Evolutionary conservation across 2,888 invertebrate species (phyloP), one percentile per base, ranked within the genome.

Genomic region (Noctua janthe): DNA sequence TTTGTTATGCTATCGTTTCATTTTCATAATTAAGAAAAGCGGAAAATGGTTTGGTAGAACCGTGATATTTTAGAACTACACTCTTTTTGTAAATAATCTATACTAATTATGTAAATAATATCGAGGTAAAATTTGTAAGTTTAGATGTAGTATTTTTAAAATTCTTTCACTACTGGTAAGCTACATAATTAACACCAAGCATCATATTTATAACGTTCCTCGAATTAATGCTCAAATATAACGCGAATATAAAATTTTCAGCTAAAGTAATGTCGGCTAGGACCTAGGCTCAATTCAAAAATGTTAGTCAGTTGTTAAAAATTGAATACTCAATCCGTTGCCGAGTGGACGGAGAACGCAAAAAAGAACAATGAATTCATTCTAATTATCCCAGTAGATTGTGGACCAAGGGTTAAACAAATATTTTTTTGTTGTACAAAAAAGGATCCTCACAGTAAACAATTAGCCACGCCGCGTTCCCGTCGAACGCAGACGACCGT

Each of bases 401-500:
- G 56, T 35, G 29, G 43, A 62, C 43, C 43, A 78, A 67, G 56
- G 81, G 56, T 75, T 81, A 79, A 80, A 79, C 29, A 71, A 81
- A 80, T 75, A 1, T 81, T 83, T 81, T 76, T 84, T 51, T 79
- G 80, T 77, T 81, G 67, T 75, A 54, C 62, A 70, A 71, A 87
- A 81, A 82, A 81, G 77, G 71, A 54, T 81, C 71, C 43, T 23
- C 23, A 20, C n/a, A 43, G 78, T 62, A 82, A 88, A 88, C 80
- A 87, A 71, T 73, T 72, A n/a, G 62, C 39, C 49, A 54, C 59
- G 49, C 43, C 35, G 29, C 20, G 29, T 39, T 49, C 17, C 47
- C 17, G 64, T 73, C 39, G 20, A 43, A 74, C 56, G 49, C 47
- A 49, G 56, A 67, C 23, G 49, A 43, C 29, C 39, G 17, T 23